Percentiles rank a stretch among this genome's conserved stretches.
phyloP scores from a whole-genome alignment of 1,140 invertebrate species.

The Rhyzopertha dominica region DNA sequence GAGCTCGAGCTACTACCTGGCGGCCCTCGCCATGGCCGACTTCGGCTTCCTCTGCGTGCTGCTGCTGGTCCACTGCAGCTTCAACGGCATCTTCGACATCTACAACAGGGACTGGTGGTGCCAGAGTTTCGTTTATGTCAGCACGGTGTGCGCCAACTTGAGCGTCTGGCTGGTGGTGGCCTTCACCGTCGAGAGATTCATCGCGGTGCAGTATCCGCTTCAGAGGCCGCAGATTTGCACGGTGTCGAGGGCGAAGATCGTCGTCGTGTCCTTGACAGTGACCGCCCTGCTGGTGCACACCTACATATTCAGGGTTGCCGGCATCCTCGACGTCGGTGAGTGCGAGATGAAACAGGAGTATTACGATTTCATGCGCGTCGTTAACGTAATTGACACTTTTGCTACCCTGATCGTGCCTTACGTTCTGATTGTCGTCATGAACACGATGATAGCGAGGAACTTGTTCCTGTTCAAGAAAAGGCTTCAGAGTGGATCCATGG shows the following conservation, averaged over 20 bases:
- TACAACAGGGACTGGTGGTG: slow-evolving; percentile 64
- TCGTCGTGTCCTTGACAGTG: slow-evolving; percentile 36
- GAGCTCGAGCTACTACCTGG: slow-evolving; percentile 74
- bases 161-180: slow-evolving; percentile 81
- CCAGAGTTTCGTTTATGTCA: slow-evolving; percentile 66
- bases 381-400: slow-evolving; percentile 66
- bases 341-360: slow-evolving; percentile 49
- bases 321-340: slow-evolving; percentile 20
- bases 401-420: slow-evolving; percentile 68
- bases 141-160: slow-evolving; percentile 64
- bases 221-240: slow-evolving; percentile 73
- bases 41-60: slow-evolving; percentile 64
- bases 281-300: slow-evolving; percentile 30
- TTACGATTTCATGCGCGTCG: slow-evolving; percentile 50
- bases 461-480: slow-evolving; percentile 30
- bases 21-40: slow-evolving; percentile 70
- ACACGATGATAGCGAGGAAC: slow-evolving; percentile 58
- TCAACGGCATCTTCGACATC: slow-evolving; percentile 50
- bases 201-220: slow-evolving; percentile 76
- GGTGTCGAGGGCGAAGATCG: slow-evolving; percentile 62
- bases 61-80: slow-evolving; percentile 62
- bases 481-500: slow-evolving; percentile 47
- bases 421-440: slow-evolving; percentile 63
- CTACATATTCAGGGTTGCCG: slow-evolving; percentile 35
- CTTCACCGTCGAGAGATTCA: slow-evolving; percentile 80